A percentile compares a stretch with the other conserved stretches of the same genome.
Conservation (phyloP, 2,113 vertebrate genomes). For the Eubucco bourcierii region DNA sequence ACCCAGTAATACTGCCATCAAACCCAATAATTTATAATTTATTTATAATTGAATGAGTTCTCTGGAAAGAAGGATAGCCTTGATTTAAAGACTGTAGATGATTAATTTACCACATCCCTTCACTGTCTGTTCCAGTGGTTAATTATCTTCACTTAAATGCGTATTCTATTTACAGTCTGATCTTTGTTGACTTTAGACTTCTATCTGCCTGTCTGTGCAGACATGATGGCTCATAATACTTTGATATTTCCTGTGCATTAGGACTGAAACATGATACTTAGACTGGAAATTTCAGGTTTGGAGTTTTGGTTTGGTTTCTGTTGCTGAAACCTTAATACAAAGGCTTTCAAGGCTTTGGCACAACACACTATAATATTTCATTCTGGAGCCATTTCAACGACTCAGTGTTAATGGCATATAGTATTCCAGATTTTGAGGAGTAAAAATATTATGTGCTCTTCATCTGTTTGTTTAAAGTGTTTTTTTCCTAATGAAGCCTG, state of each 20-base stretch:
- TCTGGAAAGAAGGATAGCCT: constrained; percentile 42
- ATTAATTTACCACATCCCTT: constrained; percentile 64
- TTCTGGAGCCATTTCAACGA: constrained; percentile 76
- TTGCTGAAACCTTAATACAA: constrained; percentile 55
- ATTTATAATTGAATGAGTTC: constrained; percentile 49
- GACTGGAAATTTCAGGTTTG: constrained; percentile 31
- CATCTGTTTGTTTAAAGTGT: constrained; percentile 80
- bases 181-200: constrained; percentile 46
- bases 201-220: constrained; percentile 9
- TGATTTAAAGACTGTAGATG: constrained; percentile 53
- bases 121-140: constrained; percentile 63
- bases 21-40: constrained; percentile 46
- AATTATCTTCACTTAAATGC: constrained; percentile 52
- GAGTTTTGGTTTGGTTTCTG: constrained; percentile 51
- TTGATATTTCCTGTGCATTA: constrained; percentile 22
- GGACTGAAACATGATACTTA: constrained; percentile 13
- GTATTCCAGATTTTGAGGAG: constrained; percentile 78
- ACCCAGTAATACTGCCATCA: constrained; percentile 18
- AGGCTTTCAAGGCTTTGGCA: constrained; percentile 68
- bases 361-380: constrained; percentile 61
- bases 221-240: constrained; percentile 3
- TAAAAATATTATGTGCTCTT: constrained; percentile 79
- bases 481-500: constrained; percentile 72
- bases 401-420: constrained; percentile 72
- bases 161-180: constrained; percentile 50